These are phyloP conservation scores for Cloeon dipterum DNA, from an alignment of 2,888 invertebrate species.

Conservation along the genomic window DNA sequence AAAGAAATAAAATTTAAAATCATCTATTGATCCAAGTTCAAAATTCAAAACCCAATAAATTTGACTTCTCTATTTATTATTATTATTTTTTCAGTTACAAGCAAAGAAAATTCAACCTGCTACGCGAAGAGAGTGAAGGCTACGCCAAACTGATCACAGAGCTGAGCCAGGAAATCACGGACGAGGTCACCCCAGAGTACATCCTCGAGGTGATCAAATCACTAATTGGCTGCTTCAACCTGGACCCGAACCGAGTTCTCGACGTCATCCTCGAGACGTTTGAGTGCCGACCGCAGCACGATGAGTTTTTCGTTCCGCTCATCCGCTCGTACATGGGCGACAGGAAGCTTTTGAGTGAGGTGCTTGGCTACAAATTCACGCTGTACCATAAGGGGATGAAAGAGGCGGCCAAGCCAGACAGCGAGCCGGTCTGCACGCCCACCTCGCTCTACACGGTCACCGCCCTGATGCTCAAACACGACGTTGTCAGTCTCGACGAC, in stretches of 20 bases:
- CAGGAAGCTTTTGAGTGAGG: constrained; percentile 70
- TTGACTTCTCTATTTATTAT: too few species aligned
- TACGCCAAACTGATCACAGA: constrained; percentile 92
- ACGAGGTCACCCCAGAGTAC: constrained; percentile 33
- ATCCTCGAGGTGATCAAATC: constrained; percentile 79
- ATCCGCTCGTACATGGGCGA: constrained; percentile 75
- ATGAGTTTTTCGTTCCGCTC: constrained; percentile 64
- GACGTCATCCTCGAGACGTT: constrained; percentile 94
- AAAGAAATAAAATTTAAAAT: too few species aligned
- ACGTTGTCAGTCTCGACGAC: constrained; percentile 62
- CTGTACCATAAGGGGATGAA: constrained; percentile 36
- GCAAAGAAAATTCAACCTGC: constrained; percentile 95
- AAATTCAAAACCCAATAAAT: not conserved
- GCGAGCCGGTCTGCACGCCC: constrained; percentile 29
- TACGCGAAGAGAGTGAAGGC: constrained; percentile 97
- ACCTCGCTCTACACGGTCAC: constrained; percentile 71
- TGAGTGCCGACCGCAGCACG: constrained; percentile 61
- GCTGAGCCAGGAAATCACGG: constrained; percentile 59
- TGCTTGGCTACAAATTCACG: constrained; percentile 77
- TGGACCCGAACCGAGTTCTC: constrained; percentile 93
- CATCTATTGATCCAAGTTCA: constrained; percentile 3
- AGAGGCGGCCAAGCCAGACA: constrained; percentile 20
- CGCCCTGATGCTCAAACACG: constrained; percentile 71
- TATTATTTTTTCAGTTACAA: constrained; percentile 58
- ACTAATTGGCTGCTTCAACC: constrained; percentile 90